A percentile compares a stretch with the other conserved stretches of the same genome.
Conservation (phyloP, 2,888 invertebrate species). For the Arenicola marina region DNA sequence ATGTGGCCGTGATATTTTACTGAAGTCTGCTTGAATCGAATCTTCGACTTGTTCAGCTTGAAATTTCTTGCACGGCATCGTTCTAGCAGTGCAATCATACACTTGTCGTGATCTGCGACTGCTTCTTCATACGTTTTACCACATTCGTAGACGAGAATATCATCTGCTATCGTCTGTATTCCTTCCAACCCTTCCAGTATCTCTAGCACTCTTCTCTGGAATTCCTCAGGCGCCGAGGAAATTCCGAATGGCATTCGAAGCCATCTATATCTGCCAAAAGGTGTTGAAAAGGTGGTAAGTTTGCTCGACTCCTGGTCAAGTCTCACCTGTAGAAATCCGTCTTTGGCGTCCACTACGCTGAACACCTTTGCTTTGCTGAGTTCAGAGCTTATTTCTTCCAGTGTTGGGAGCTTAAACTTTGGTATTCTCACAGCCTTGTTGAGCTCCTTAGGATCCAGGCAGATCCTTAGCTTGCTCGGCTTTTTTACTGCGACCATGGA, state of each 20-base stretch:
- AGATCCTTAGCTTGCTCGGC: slow-evolving; percentile 20
- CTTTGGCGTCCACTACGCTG: slow-evolving; percentile 23
- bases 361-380: slow-evolving; percentile 33
- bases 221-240: slow-evolving; percentile 30
- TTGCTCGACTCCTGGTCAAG: slow-evolving; percentile 22
- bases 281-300: slow-evolving; percentile 34
- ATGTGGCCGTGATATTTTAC: slow-evolving; percentile 29
- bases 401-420: slow-evolving; percentile 21
- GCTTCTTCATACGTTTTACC: slow-evolving; percentile 26
- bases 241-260: slow-evolving; percentile 33
- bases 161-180: slow-evolving; percentile 34
- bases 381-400: too few species aligned
- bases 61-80: slow-evolving; percentile 15
- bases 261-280: slow-evolving; percentile 35
- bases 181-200: slow-evolving; percentile 33
- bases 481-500: slow-evolving; percentile 29
- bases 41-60: slow-evolving; percentile 19
- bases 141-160: slow-evolving; percentile 29
- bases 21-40: slow-evolving; percentile 23
- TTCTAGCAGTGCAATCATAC: slow-evolving; percentile 23
- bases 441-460: slow-evolving; percentile 26
- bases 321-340: slow-evolving; percentile 26
- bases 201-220: slow-evolving; percentile 28
- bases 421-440: slow-evolving; percentile 26
- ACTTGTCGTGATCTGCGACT: slow-evolving; percentile 25